phyloP scores from a whole-genome alignment of 2,797 vertebrate species.

The Perodicticus potto region DNA sequence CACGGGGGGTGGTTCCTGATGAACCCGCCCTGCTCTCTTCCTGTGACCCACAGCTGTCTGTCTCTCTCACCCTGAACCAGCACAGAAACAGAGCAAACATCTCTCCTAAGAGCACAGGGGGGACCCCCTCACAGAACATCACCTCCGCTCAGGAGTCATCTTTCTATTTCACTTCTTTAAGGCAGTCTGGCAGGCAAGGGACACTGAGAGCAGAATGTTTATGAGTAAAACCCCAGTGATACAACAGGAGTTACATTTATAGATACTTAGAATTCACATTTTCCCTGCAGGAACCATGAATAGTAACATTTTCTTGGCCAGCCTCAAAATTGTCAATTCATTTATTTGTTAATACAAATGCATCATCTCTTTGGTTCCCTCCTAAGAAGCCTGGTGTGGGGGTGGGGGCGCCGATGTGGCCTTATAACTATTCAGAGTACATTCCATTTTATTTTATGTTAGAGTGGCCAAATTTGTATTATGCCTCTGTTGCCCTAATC shows the following conservation, averaged over 20 bases:
- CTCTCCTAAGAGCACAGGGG: neutral
- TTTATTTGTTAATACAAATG: slow-evolving; percentile 61
- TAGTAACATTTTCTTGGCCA: slow-evolving; percentile 45
- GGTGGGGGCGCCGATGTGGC: neutral
- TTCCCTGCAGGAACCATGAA: slow-evolving; percentile 59
- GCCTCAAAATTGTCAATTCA: slow-evolving; percentile 45
- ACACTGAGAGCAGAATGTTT: neutral
- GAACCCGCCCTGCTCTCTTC: neutral
- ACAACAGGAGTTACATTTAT: slow-evolving; percentile 33
- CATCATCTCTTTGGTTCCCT: neutral
- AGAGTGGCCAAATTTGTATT: slow-evolving; percentile 68
- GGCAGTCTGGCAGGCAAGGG: neutral
- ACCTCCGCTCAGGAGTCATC: neutral
- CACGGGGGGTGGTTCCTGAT: neutral
- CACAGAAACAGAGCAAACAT: neutral
- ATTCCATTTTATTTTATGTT: slow-evolving; percentile 68
- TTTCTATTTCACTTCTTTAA: neutral
- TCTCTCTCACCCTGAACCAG: neutral
- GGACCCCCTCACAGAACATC: neutral
- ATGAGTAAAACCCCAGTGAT: neutral
- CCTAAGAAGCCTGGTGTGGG: neutral
- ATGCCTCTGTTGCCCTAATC: slow-evolving; percentile 69
- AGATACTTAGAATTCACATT: slow-evolving; percentile 25
- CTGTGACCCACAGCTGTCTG: neutral
- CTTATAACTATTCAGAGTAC: slow-evolving; percentile 65